A percentile compares a stretch with the other conserved stretches of the same genome.
Evolutionary conservation across 2,113 vertebrate species (phyloP).

Genomic region (Calidris pygmaea): DNA sequence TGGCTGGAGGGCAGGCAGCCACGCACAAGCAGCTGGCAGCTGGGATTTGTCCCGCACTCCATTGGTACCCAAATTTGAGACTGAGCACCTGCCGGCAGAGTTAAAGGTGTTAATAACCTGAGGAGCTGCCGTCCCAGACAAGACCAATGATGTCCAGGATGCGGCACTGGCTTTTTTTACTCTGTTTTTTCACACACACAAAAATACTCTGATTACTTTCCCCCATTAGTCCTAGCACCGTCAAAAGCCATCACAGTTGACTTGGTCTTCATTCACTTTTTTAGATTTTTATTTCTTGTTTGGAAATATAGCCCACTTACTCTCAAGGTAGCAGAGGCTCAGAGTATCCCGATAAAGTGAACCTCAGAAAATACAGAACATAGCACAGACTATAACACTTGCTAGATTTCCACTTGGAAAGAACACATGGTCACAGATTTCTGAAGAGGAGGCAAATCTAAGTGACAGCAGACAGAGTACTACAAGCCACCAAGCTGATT

Average conservation of each 20-base stretch:
- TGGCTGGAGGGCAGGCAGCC: neutral
- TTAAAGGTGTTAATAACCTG: neutral
- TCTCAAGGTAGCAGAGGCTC: neutral
- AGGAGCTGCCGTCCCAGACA: neutral
- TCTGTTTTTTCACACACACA: neutral
- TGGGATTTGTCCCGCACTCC: neutral
- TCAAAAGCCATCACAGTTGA: neutral
- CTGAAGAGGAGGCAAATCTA: neutral
- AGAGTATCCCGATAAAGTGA: neutral
- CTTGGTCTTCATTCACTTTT: neutral
- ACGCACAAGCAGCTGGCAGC: too few species aligned
- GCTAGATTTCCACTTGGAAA: neutral
- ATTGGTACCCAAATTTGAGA: neutral
- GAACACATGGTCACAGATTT: neutral
- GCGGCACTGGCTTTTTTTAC: too few species aligned
- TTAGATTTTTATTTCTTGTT: neutral
- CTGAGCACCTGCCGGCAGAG: neutral
- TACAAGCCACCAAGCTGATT: neutral
- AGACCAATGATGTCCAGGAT: neutral
- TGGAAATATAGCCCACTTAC: neutral
- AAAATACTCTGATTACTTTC: neutral
- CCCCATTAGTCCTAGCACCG: fast-evolving
- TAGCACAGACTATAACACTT: neutral
- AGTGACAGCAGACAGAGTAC: neutral
- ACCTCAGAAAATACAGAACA: neutral